These are phyloP conservation scores for Pseudomyrmex dendroicus DNA, from an alignment of 1,140 invertebrate genomes.

Conservation along the genomic window DNA sequence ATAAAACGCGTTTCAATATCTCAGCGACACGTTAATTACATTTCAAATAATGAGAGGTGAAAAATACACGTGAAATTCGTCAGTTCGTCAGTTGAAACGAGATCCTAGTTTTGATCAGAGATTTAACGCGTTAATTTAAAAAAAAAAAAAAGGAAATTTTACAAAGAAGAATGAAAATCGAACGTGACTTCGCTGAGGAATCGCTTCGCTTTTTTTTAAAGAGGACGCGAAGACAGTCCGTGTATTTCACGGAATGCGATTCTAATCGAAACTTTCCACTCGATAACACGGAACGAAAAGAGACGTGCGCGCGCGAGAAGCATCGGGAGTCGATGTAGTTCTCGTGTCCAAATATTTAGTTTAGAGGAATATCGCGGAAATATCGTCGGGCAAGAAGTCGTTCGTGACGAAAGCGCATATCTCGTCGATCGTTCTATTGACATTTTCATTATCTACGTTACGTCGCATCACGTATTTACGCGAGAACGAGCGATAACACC, in stretches of 20 bases:
- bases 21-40: too few species aligned
- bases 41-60: background rate
- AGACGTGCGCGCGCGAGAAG: background rate
- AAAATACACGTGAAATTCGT: background rate
- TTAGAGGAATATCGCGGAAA: background rate
- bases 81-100: background rate
- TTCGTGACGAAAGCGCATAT: conserved; percentile 19
- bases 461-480: conserved; percentile 23
- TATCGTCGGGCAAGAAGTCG: background rate
- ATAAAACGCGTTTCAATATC: too few species aligned
- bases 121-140: too few species aligned
- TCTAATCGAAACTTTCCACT: conserved; percentile 33
- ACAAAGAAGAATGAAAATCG: too few species aligned
- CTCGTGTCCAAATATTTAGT: conserved; percentile 28
- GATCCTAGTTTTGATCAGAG: too few species aligned
- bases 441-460: conserved; percentile 55
- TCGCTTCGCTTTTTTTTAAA: background rate
- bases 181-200: background rate
- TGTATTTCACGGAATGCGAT: conserved; percentile 1
- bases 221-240: background rate
- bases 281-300: conserved; percentile 28
- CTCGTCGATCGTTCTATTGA: conserved; percentile 48
- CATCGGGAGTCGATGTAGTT: background rate
- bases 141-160: too few species aligned
- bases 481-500: background rate